These are phyloP conservation scores for Nebria brevicollis DNA, from an alignment of 2,888 invertebrate genomes.

Conservation along the genomic window DNA sequence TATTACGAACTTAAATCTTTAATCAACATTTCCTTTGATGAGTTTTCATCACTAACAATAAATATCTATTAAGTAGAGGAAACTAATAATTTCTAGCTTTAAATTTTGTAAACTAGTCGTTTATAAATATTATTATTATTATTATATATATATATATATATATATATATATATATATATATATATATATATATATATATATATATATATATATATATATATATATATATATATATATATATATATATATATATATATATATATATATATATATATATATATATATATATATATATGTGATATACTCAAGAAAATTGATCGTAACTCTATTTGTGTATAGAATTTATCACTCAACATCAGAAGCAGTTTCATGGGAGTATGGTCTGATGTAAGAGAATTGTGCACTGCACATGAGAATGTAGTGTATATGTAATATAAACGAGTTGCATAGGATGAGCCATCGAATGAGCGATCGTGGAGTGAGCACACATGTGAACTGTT, in stretches of 20 bases:
- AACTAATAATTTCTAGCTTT: no score
- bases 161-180: no score
- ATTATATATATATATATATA: neutral
- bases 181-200: no score
- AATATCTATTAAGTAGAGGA: no score
- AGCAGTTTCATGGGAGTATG: neutral
- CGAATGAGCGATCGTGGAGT: neutral
- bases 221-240: no score
- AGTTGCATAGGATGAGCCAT: neutral
- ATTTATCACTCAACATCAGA: neutral
- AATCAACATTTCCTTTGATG: neutral
- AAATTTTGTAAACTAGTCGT: no score
- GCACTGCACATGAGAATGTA: neutral
- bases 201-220: no score
- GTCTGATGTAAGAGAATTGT: neutral
- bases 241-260: no score
- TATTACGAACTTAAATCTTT: neutral
- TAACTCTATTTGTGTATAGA: neutral
- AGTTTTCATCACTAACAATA: neutral
- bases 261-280: no score
- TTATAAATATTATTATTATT: no score
- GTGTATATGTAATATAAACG: slow-evolving; percentile 4
- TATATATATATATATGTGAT: neutral
- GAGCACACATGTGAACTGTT: slow-evolving; percentile 16
- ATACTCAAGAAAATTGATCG: neutral